Percentiles rank a stretch among this genome's conserved stretches.
These are phyloP conservation scores for Diarsia dahlii DNA, from an alignment of 2,888 invertebrate genomes.

Conservation along the genomic window DNA sequence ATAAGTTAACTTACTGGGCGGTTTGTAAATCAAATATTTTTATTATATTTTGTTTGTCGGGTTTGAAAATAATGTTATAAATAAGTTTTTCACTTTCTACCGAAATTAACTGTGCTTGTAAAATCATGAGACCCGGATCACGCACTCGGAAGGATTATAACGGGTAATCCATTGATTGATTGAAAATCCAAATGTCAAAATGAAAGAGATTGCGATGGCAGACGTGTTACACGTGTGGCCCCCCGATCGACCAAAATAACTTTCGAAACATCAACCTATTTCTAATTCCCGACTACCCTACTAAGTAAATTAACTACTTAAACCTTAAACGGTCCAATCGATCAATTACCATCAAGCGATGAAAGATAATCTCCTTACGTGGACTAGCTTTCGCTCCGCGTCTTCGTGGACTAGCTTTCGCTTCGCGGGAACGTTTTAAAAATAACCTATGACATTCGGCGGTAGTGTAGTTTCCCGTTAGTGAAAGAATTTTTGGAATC, in stretches of 20 bases:
- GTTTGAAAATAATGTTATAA: background rate
- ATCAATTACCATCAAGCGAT: slow-evolving; percentile 23
- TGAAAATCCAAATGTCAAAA: background rate
- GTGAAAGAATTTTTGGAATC: background rate
- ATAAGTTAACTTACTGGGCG: background rate
- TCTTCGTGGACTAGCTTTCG: too few species aligned
- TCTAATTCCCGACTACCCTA: background rate
- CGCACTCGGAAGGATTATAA: background rate
- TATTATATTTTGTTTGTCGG: background rate
- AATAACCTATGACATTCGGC: background rate
- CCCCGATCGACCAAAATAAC: background rate
- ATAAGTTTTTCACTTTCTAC: background rate
- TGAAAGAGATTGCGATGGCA: background rate
- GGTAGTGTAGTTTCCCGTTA: background rate
- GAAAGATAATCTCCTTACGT: slow-evolving; percentile 40
- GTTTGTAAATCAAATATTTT: background rate
- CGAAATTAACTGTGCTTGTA: background rate
- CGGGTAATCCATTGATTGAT: background rate
- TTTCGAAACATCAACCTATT: background rate
- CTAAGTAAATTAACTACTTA: slow-evolving; percentile 51
- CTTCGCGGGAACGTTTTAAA: background rate
- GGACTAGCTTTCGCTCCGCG: too few species aligned
- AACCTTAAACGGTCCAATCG: background rate
- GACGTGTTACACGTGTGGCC: background rate
- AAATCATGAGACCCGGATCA: background rate